Percentiles rank a stretch among this genome's conserved stretches.
Evolutionary conservation across 2,888 invertebrate genomes (phyloP).

Genomic region (Pollenia angustigena): DNA sequence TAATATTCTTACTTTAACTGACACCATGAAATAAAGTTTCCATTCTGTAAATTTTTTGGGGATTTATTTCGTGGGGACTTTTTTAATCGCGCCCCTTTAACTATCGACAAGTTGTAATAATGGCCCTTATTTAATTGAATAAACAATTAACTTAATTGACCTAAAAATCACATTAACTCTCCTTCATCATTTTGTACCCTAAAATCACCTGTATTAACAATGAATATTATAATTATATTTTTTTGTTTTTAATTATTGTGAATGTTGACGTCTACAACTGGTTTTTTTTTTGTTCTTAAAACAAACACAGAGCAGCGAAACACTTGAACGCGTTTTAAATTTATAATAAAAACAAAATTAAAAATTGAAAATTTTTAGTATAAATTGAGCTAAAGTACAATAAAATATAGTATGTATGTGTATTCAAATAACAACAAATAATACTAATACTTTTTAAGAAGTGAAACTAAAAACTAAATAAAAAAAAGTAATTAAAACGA

Average conservation of each 20-base stretch:
- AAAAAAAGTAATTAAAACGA: conserved; percentile 46
- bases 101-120: too few relatives aligned
- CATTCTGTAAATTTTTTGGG: too few relatives aligned
- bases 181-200: background rate
- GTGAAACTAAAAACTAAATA: conserved; percentile 1
- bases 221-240: background rate
- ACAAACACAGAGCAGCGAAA: conserved; percentile 12
- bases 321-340: conserved; percentile 46
- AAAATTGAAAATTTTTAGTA: background rate
- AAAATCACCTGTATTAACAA: conserved; percentile 34
- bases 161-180: background rate
- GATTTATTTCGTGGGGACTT: too few relatives aligned
- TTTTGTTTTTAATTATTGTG: conserved; percentile 14
- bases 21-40: too few relatives aligned
- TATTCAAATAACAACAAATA: conserved; percentile 16
- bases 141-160: background rate
- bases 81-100: too few relatives aligned
- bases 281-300: conserved; percentile 28
- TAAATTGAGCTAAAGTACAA: background rate
- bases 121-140: too few relatives aligned
- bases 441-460: conserved; percentile 2
- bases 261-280: conserved; percentile 21
- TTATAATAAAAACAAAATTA: background rate
- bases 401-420: background rate
- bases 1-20: too few relatives aligned